phyloP scores from a whole-genome alignment of 1,140 invertebrate species.

The Anthonomus grandis region DNA sequence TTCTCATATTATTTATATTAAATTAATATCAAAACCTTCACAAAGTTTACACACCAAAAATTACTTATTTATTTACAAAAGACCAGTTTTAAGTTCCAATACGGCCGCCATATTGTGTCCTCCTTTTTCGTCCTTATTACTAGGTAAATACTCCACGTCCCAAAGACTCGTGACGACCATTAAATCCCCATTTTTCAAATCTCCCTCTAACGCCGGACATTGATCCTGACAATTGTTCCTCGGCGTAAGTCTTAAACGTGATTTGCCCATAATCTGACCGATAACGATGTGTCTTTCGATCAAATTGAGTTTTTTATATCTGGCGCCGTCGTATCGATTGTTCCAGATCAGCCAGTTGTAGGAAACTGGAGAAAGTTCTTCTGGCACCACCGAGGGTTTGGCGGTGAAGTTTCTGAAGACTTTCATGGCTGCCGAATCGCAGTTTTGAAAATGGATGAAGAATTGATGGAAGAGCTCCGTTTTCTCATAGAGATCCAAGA shows the following conservation, averaged over 20 bases:
- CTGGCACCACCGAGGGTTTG: constrained; percentile 72
- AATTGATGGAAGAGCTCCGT: constrained; percentile 55
- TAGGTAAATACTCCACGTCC: constrained; percentile 73
- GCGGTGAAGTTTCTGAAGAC: constrained; percentile 58
- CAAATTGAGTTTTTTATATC: constrained; percentile 70
- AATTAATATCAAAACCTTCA: too few relatives aligned
- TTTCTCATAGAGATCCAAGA: constrained; percentile 21
- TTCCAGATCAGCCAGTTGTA: constrained; percentile 81
- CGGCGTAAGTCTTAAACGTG: constrained; percentile 62
- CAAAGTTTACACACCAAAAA: too few relatives aligned
- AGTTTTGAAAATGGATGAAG: constrained; percentile 86
- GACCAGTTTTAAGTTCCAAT: constrained; percentile 67
- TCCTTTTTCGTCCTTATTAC: too few relatives aligned
- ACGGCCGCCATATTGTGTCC: constrained; percentile 72
- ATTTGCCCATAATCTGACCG: constrained; percentile 69
- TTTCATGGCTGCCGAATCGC: constrained; percentile 67
- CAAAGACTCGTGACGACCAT: constrained; percentile 71
- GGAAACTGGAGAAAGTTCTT: constrained; percentile 69
- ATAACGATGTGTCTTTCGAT: constrained; percentile 67
- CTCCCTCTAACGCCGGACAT: constrained; percentile 63
- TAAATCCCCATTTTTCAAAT: constrained; percentile 66
- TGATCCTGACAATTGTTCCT: constrained; percentile 65
- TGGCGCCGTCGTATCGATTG: constrained; percentile 68
- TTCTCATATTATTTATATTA: too few relatives aligned
- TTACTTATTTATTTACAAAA: too few relatives aligned